Evolutionary conservation across 1,140 invertebrate species (phyloP).

Genomic region (Xylocopa sonorina): DNA sequence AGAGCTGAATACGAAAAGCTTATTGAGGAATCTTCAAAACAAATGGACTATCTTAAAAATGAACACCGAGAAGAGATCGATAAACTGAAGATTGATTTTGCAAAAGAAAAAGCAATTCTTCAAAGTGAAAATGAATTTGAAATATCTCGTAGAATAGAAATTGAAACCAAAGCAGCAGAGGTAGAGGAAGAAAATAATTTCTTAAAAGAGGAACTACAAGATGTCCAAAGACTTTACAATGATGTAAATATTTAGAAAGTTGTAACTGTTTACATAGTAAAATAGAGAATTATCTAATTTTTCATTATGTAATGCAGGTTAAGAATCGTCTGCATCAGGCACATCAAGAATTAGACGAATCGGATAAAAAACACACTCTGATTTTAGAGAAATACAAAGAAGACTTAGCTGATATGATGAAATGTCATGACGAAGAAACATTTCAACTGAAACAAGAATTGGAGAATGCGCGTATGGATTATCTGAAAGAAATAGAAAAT

Average conservation of each 20-base stretch:
- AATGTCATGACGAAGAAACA: constrained; percentile 64
- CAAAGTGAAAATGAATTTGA: constrained; percentile 62
- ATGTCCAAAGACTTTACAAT: constrained; percentile 66
- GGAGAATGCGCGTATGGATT: constrained; percentile 59
- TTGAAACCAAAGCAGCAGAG: constrained; percentile 63
- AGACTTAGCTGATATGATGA: constrained; percentile 68
- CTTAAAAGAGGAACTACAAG: constrained; percentile 64
- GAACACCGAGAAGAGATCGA: constrained; percentile 58
- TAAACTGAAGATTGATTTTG: constrained; percentile 61
- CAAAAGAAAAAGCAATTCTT: constrained; percentile 66
- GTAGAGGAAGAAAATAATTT: constrained; percentile 59
- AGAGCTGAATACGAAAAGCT: constrained; percentile 65
- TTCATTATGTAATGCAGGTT: constrained; percentile 49
- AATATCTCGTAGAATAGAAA: constrained; percentile 47
- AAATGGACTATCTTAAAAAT: constrained; percentile 52
- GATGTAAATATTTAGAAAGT: constrained; percentile 56
- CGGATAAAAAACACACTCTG: constrained; percentile 55
- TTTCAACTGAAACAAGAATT: constrained; percentile 65
- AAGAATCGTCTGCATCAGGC: constrained; percentile 54
- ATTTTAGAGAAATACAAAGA: constrained; percentile 63
- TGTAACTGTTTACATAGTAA: not conserved
- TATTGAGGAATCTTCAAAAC: constrained; percentile 46
- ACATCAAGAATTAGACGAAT: constrained; percentile 63
- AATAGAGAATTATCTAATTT: not conserved
- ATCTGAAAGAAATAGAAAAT: constrained; percentile 69